Evolutionary conservation across 2,888 invertebrate genomes (phyloP).

Genomic region (Eumacrocentrus americanus): DNA sequence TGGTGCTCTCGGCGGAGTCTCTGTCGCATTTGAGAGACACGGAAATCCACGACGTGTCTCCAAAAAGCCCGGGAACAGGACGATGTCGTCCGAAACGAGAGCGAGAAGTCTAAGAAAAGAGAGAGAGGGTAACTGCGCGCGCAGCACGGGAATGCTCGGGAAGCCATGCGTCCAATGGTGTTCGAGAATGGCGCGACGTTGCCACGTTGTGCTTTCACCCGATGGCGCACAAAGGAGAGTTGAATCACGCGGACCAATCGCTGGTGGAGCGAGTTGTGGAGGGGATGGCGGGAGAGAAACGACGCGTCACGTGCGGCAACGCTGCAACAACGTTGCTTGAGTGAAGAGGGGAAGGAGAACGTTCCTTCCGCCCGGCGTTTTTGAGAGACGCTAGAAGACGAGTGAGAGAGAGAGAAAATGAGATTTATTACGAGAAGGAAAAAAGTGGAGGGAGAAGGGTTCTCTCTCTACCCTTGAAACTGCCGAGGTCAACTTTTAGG

Average conservation of each 20-base stretch:
- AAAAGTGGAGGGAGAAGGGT: conserved; percentile 46
- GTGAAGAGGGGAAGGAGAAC: conserved; percentile 14
- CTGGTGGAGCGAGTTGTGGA: conserved; percentile 35
- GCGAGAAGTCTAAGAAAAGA: no score
- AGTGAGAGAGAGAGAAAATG: conserved; percentile 26
- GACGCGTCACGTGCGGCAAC: conserved; percentile 53
- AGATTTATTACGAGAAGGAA: conserved; percentile 37
- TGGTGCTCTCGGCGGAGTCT: neutral
- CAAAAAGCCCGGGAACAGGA: neutral
- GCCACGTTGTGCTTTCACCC: conserved; percentile 58
- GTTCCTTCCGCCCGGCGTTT: conserved; percentile 25
- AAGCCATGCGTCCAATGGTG: neutral
- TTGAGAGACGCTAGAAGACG: conserved; percentile 34
- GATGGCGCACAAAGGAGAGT: conserved; percentile 61
- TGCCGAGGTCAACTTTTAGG: conserved; percentile 63
- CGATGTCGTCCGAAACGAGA: no score
- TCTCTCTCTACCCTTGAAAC: conserved; percentile 62
- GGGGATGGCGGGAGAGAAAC: conserved; percentile 56
- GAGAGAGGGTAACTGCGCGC: neutral
- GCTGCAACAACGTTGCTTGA: conserved; percentile 44
- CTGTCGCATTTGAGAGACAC: no score
- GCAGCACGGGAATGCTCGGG: no score
- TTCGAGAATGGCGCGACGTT: conserved; percentile 49
- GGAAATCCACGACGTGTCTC: neutral
- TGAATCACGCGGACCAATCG: conserved; percentile 52